Base-by-base conservation (phyloP, 2,888 invertebrate species). In the Tenodera sinensis region DNA sequence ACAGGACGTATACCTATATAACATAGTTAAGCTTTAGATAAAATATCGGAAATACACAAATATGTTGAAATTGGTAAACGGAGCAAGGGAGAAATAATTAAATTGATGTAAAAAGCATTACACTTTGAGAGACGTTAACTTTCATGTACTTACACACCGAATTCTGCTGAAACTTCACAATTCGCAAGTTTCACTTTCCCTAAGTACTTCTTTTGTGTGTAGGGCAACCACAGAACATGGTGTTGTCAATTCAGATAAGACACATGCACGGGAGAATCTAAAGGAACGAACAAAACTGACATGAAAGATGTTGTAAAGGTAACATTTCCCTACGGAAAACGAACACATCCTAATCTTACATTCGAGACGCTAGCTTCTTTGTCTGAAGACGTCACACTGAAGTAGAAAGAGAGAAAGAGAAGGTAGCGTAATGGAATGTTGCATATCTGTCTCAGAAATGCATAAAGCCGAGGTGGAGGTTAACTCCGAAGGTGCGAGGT, bases 361-460 rank as follows among this genome's bases (percentile, higher is more conserved):
- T 86, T 81, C 86, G 47, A 71, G 86, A 86, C 28, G 86, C 28
- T 86, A 71, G 81, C 54, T 28, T 86, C 71, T 86, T 86, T 81
- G 54, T 28, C 30, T 28, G 86, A 86, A 86, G 81, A 15, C 20
- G 30, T 84, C 84, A 28, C 28, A 20, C 28, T 84, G 47, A 27
- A 47, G n/a, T 34, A 30, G 82, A 87, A 82, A 82, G n/a, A 82
- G 54, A 82, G n/a, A 82, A 30, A 34, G 82, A 87, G 81, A 87
- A 83, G n/a, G 42, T 83, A 83, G n/a, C 42, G 54, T 87, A 87
- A 87, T 87, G 87, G 87, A 87, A 87, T 87, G 87, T 87, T 87
- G 87, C 87, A 87, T 87, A 87, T 87, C 87, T 87, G 87, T 87
- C 87, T 87, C 42, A 87, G 87, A 87, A 87, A 87, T 87, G 87